A percentile compares a stretch with the other conserved stretches of the same genome.
These are phyloP conservation scores for Ciconia stormi DNA, from an alignment of 2,113 vertebrate species.

Conservation along the genomic window DNA sequence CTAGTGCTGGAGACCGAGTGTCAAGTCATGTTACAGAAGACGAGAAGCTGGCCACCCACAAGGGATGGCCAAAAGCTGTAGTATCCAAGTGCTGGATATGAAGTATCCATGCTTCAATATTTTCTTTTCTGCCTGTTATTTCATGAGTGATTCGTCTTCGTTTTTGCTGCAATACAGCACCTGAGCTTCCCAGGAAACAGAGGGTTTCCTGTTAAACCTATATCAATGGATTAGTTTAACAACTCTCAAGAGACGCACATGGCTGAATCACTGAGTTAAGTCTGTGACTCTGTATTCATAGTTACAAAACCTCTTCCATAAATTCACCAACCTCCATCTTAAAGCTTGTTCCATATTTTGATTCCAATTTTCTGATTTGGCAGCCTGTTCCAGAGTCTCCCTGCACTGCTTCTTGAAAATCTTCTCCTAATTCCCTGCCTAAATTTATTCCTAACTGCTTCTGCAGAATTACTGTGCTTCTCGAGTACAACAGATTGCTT, in stretches of 20 bases:
- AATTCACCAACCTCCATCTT: not conserved
- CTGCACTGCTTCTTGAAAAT: not conserved
- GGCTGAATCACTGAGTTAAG: not conserved
- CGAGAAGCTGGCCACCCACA: not conserved
- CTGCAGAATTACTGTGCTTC: not conserved
- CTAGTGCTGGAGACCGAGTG: not conserved
- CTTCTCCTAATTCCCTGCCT: not conserved
- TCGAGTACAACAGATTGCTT: not conserved
- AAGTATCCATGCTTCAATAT: not conserved
- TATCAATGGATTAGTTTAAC: not conserved
- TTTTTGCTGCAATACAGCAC: not conserved
- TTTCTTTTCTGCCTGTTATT: not conserved
- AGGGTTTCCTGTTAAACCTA: not conserved
- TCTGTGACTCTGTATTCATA: not conserved
- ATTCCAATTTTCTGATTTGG: not conserved
- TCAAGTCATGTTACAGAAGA: not conserved
- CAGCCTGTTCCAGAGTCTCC: not conserved
- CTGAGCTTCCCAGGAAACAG: not conserved
- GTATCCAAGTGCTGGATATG: not conserved
- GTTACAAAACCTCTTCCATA: not conserved
- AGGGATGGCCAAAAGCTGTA: not conserved
- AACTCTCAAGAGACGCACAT: not conserved
- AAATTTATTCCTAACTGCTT: not conserved
- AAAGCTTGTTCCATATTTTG: not conserved
- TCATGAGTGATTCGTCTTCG: not conserved